These are phyloP conservation scores for Platichthys flesus DNA, from an alignment of 2,113 vertebrate genomes.

Conservation along the genomic window DNA sequence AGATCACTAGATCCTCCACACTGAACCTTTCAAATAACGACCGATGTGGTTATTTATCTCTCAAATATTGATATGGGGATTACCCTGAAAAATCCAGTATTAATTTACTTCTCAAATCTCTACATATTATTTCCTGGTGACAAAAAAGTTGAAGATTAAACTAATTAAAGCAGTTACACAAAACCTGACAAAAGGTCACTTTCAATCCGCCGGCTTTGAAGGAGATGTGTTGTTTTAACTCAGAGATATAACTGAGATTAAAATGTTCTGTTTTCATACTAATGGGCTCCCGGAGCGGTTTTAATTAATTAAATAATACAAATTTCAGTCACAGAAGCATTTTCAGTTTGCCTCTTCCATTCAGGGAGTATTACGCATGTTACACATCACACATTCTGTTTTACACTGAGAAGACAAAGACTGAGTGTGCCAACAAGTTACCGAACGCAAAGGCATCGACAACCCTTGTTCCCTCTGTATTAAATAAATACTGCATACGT, in stretches of 20 bases:
- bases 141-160: neutral
- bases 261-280: slow-evolving; percentile 32
- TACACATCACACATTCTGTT: slow-evolving; percentile 23
- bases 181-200: neutral
- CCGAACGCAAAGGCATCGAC: neutral
- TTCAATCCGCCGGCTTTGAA: neutral
- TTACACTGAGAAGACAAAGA: slow-evolving; percentile 12
- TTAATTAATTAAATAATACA: slow-evolving; percentile 26
- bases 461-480: neutral
- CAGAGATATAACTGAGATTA: slow-evolving; percentile 10
- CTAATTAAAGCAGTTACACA: neutral
- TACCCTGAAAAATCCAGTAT: neutral
- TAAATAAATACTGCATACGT: slow-evolving; percentile 22
- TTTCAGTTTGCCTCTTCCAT: slow-evolving; percentile 16
- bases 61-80: neutral
- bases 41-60: neutral
- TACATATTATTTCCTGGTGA: neutral
- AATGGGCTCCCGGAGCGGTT: slow-evolving; percentile 35
- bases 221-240: neutral
- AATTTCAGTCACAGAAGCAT: slow-evolving; percentile 25
- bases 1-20: neutral
- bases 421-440: neutral
- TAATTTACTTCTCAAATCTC: neutral
- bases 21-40: neutral
- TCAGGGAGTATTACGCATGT: slow-evolving; percentile 14